Base-by-base conservation (phyloP, 2,888 invertebrate genomes). In the Geotrupes spiniger region DNA sequence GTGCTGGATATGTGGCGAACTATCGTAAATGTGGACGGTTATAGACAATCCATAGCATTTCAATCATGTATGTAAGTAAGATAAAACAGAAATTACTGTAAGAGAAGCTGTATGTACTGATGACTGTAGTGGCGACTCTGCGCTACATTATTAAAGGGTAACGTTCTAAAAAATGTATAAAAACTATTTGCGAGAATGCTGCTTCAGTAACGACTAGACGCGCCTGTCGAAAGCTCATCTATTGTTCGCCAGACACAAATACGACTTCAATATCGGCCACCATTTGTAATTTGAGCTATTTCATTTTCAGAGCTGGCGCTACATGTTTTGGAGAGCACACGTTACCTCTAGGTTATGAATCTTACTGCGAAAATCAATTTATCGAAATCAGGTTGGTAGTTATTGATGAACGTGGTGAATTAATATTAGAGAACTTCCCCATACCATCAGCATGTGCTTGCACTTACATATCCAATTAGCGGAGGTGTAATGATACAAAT, bases 401-500 rank as follows among this genome's bases (percentile, higher is more conserved):
- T 5, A 4, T 48, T 5, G 37, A 28, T 3, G 10, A 26, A 1
- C 3, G 42, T 12, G 47, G 25, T 3, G 12, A 42, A 1, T 26
- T 48, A 16, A 42, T 36, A 36, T 21, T 37, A 36, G 42, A 25
- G 10, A 21, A 42, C 6, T 48, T 42, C 21, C 37, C 37, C 4
- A 11, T 48, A n/a, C 47, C 47, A 11, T 17, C 42, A 26, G 42
- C 41, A 4, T 48, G 47, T 29, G 15, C 28, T 36, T 48, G 47
- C 14, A 29, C 21, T 39, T 46, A 39, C 8, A 21, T 6, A 21
- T 4, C 21, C n/a, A n/a, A n/a, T n/a, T n/a, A n/a, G n/a, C n/a
- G n/a, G n/a, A n/a, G n/a, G n/a, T n/a, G n/a, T n/a, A n/a, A n/a
- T n/a, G n/a, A n/a, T n/a, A n/a, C n/a, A n/a, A n/a, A n/a, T n/a